Conservation (phyloP, 2,113 vertebrate species). For the Solea solea region DNA sequence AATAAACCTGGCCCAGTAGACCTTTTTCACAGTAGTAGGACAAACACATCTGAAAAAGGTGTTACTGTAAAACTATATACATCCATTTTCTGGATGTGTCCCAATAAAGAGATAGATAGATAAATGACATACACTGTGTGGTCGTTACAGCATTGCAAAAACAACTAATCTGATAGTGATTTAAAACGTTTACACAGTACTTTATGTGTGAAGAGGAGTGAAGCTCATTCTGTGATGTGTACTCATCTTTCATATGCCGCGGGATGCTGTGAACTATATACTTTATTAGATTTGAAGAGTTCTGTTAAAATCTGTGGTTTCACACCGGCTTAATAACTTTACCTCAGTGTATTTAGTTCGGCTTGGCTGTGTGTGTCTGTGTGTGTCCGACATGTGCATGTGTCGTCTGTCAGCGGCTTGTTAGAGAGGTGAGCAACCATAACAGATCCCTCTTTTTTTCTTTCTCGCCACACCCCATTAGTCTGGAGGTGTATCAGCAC, state of each 20-base stretch:
- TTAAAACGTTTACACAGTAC: background rate
- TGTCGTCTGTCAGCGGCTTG: conserved; percentile 71
- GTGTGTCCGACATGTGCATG: conserved; percentile 27
- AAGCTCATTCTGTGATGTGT: background rate
- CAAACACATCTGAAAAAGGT: too few relatives aligned
- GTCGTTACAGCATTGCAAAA: too few relatives aligned
- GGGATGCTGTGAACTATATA: background rate
- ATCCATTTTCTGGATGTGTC: too few relatives aligned
- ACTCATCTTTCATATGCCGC: background rate
- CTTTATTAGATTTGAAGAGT: background rate
- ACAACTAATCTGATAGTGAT: too few relatives aligned
- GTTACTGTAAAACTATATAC: too few relatives aligned
- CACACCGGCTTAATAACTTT: background rate
- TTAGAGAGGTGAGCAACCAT: conserved; percentile 66
- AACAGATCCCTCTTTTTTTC: conserved; percentile 39
- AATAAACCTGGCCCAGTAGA: too few relatives aligned
- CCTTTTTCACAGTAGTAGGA: too few relatives aligned
- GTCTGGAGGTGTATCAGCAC: conserved; percentile 43
- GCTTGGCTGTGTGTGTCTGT: conserved; percentile 13
- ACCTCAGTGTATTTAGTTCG: conserved; percentile 7
- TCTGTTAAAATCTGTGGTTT: conserved; percentile 2
- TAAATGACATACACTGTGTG: too few relatives aligned
- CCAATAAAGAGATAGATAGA: too few relatives aligned
- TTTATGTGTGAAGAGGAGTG: background rate
- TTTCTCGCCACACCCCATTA: conserved; percentile 62